These are phyloP conservation scores for Stichodactyla mertensii DNA, from an alignment of 64 coral and sea anemone genomes.

Conservation along the genomic window DNA sequence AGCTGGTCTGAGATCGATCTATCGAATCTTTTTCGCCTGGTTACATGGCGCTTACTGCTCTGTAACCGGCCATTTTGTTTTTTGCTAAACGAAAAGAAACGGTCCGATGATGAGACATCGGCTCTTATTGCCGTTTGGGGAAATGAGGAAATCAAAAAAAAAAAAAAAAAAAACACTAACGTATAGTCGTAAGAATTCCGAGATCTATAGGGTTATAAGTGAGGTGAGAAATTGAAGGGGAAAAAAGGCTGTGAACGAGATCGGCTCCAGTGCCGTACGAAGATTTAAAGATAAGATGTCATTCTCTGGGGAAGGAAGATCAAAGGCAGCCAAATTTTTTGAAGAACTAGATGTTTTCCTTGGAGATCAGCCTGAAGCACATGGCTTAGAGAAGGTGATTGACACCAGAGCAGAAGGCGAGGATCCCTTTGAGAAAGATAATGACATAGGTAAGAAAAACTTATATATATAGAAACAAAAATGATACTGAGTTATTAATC, in stretches of 20 bases:
- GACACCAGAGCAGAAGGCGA: too few species aligned
- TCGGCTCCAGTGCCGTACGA: neutral
- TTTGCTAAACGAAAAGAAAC: neutral
- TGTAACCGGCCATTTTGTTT: neutral
- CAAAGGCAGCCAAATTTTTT: too few species aligned
- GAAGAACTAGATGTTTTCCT: too few species aligned
- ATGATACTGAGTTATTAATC: too few species aligned
- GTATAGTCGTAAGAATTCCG: constrained; percentile 1
- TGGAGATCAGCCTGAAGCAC: too few species aligned
- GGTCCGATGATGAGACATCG: constrained; percentile 7
- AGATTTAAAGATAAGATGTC: constrained; percentile 6
- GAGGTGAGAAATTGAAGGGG: constrained; percentile 4
- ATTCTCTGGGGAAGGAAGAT: neutral
- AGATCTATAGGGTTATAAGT: constrained; percentile 16
- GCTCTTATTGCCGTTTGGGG: constrained; percentile 25
- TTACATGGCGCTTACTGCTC: neutral
- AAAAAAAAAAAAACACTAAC: too few species aligned
- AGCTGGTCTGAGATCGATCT: constrained; percentile 15
- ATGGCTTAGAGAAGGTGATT: too few species aligned
- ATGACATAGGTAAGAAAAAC: too few species aligned
- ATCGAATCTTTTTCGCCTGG: neutral
- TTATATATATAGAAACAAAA: too few species aligned
- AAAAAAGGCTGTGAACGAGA: neutral
- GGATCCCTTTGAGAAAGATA: too few species aligned
- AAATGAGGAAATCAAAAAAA: constrained; percentile 16